phyloP scores from a whole-genome alignment of 2,113 vertebrate genomes.

The Spea multiplicata region DNA sequence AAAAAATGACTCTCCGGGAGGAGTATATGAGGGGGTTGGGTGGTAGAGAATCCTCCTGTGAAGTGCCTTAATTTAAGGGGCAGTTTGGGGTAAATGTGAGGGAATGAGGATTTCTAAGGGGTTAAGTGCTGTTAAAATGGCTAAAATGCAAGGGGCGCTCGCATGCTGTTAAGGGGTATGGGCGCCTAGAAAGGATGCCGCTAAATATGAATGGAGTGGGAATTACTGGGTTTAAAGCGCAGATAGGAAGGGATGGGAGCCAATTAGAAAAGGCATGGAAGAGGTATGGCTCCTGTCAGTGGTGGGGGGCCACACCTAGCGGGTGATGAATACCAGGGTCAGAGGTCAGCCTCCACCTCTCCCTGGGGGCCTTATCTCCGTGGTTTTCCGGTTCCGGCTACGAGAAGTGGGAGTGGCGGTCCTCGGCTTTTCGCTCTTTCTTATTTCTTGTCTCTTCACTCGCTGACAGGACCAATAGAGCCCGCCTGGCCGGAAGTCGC shows the following conservation, averaged over 20 bases:
- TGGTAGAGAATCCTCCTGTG: too few relatives aligned
- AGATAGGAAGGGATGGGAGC: neutral
- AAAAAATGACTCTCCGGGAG: too few relatives aligned
- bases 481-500: constrained; percentile 39
- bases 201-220: neutral
- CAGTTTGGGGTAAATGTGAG: too few relatives aligned
- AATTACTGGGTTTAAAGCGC: neutral
- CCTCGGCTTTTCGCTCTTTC: neutral
- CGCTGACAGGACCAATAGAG: constrained; percentile 7
- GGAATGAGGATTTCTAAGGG: too few relatives aligned
- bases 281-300: constrained; percentile 3
- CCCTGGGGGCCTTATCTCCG: neutral
- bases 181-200: too few relatives aligned
- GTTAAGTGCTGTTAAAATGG: too few relatives aligned
- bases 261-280: neutral
- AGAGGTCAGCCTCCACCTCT: constrained; percentile 28
- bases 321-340: neutral
- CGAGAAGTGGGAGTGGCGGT: neutral
- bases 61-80: too few relatives aligned
- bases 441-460: neutral
- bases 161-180: too few relatives aligned
- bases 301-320: constrained; percentile 34
- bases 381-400: constrained; percentile 28
- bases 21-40: too few relatives aligned
- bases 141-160: too few relatives aligned